Evolutionary conservation across 2,888 invertebrate genomes (phyloP).

Genomic region (Drosophila tanythrix): DNA sequence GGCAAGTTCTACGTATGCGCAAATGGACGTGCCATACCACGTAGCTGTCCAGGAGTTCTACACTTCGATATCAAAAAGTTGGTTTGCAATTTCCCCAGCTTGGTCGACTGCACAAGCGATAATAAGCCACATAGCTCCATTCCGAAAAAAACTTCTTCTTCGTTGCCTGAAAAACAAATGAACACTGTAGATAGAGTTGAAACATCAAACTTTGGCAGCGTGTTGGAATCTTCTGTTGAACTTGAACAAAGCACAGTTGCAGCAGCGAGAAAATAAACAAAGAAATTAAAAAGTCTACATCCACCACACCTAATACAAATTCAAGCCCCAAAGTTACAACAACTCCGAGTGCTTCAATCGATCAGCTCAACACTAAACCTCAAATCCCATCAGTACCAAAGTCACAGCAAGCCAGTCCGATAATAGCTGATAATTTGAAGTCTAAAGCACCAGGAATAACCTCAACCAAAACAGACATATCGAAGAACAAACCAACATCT

Average conservation of each 20-base stretch:
- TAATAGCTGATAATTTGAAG: background rate
- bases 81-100: slow-evolving; percentile 59
- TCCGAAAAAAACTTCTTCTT: background rate
- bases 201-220: background rate
- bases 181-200: background rate
- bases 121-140: background rate
- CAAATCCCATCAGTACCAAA: background rate
- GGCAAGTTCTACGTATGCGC: slow-evolving; percentile 59
- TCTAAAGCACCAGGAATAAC: background rate
- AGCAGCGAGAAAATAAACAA: background rate
- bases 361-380: background rate
- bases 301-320: background rate
- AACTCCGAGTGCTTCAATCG: background rate
- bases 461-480: background rate
- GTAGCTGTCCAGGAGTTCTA: slow-evolving; percentile 48
- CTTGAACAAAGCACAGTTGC: background rate
- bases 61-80: slow-evolving; percentile 51
- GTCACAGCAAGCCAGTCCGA: background rate
- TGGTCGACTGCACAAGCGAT: slow-evolving; percentile 55
- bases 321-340: background rate
- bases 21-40: slow-evolving; percentile 50
- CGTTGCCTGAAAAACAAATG: background rate
- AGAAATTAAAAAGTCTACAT: background rate
- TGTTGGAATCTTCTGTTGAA: background rate
- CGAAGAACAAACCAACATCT: background rate